Evolutionary conservation across 2,888 invertebrate genomes (phyloP).

Genomic region (Hymenopus coronatus): DNA sequence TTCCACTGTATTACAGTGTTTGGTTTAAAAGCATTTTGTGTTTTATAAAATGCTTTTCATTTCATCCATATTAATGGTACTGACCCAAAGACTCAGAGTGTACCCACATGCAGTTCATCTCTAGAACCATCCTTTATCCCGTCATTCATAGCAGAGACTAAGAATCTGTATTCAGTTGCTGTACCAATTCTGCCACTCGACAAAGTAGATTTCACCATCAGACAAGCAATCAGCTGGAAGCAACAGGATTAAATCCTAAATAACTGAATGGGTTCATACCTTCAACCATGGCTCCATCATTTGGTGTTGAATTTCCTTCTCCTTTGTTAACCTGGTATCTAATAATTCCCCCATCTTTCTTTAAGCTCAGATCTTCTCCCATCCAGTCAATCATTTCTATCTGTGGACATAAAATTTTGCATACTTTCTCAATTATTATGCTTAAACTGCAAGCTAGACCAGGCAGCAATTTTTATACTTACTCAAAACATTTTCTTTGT

Average conservation of each 20-base stretch:
- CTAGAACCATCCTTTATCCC: too few species aligned
- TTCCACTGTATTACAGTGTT: too few species aligned
- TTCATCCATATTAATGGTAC: too few species aligned
- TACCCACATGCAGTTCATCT: too few species aligned
- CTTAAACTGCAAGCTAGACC: too few species aligned
- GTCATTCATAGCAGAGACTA: too few species aligned
- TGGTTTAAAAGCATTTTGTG: too few species aligned
- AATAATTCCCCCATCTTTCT: constrained; percentile 79
- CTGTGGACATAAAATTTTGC: constrained; percentile 48
- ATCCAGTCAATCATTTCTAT: constrained; percentile 85
- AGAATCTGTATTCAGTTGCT: too few species aligned
- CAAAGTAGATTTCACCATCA: neutral
- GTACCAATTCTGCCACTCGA: neutral
- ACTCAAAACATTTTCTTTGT: neutral
- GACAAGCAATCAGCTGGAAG: neutral
- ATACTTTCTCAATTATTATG: too few species aligned
- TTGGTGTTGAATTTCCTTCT: constrained; percentile 68
- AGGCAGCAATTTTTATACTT: too few species aligned
- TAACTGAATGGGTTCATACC: constrained; percentile 51
- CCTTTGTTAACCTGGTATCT: constrained; percentile 70
- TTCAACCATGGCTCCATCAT: constrained; percentile 79
- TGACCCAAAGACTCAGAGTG: too few species aligned
- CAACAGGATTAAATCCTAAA: neutral
- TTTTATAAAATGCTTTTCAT: too few species aligned
- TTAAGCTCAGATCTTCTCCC: constrained; percentile 84